Conservation (phyloP, 2,113 vertebrate genomes). For the Prochilodus magdalenae region DNA sequence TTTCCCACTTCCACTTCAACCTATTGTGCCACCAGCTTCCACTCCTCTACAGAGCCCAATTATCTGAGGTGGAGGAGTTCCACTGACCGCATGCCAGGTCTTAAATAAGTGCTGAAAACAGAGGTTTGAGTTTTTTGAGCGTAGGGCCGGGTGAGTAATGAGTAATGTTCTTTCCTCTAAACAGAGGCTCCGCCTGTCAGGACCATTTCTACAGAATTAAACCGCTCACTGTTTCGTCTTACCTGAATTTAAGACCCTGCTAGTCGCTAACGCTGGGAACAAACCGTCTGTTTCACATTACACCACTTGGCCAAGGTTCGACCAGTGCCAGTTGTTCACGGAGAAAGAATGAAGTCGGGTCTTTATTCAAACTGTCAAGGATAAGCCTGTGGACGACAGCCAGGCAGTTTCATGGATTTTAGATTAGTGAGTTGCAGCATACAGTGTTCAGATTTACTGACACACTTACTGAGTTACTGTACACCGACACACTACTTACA, state of each 20-base stretch:
- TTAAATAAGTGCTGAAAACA: too few relatives aligned
- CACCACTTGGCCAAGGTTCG: slow-evolving; percentile 8
- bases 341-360: background rate
- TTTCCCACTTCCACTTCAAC: background rate
- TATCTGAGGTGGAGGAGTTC: background rate
- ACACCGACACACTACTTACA: too few relatives aligned
- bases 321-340: background rate
- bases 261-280: slow-evolving; percentile 1
- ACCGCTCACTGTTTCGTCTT: background rate
- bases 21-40: background rate
- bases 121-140: too few relatives aligned
- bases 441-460: too few relatives aligned
- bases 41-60: background rate
- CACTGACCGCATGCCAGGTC: background rate
- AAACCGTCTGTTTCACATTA: slow-evolving; percentile 11
- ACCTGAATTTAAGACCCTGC: slow-evolving; percentile 1
- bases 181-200: background rate
- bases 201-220: background rate
- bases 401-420: background rate
- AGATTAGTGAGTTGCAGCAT: background rate
- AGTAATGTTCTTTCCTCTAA: background rate
- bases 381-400: too few relatives aligned
- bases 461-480: too few relatives aligned
- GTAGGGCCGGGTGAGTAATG: too few relatives aligned
- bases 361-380: background rate